Conservation (phyloP, 2,888 invertebrate genomes). For the Tanaodytes sp. region DNA sequence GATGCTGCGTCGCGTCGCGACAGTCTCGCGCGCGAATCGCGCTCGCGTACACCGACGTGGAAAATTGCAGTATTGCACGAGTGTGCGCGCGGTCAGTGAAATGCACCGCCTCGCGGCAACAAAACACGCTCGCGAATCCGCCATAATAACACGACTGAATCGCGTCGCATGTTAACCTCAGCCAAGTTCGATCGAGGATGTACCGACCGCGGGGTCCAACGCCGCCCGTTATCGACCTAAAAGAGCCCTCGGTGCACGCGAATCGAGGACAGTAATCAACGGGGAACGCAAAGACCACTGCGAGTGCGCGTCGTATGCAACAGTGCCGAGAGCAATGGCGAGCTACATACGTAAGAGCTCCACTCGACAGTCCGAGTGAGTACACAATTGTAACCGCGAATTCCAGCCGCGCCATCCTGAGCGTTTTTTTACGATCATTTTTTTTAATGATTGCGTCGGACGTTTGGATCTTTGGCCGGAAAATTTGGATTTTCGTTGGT, state of each 20-base stretch:
- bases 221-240: conserved; percentile 22
- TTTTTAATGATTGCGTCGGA: no score
- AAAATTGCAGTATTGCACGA: conserved; percentile 56
- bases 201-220: conserved; percentile 5
- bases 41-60: conserved; percentile 52
- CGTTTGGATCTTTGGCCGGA: no score
- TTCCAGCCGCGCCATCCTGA: no score
- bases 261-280: conserved; percentile 38
- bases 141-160: no score
- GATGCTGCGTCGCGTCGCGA: no score
- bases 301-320: conserved; percentile 44
- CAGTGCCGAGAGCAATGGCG: conserved; percentile 60
- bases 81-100: conserved; percentile 25
- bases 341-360: conserved; percentile 69
- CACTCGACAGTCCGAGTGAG: conserved; percentile 74
- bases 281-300: conserved; percentile 36
- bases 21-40: conserved; percentile 27
- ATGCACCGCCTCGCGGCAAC: conserved; percentile 27
- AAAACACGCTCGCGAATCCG: conserved; percentile 5
- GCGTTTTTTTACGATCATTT: no score
- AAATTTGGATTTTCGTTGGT: no score
- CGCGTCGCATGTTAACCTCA: no score
- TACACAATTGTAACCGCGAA: no score
- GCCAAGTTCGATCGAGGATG: conserved; percentile 17
- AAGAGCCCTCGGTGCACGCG: conserved; percentile 36